Conservation (phyloP, 2,888 invertebrate genomes). For the Hypercompe scribonia region DNA sequence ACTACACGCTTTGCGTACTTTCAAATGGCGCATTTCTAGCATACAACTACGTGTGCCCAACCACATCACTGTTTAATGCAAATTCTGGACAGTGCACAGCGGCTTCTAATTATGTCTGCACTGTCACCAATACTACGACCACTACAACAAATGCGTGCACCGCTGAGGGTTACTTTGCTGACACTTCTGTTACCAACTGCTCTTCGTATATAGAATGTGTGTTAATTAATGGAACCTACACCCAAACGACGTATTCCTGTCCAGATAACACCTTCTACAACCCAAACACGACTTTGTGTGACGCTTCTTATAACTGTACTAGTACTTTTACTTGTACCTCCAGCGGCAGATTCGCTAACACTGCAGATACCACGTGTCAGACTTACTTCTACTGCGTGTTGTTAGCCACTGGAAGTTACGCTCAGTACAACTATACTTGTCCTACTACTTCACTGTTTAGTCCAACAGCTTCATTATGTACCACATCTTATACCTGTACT, state of each 20-base stretch:
- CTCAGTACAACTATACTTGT: constrained; percentile 74
- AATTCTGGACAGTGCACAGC: constrained; percentile 65
- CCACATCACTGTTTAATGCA: constrained; percentile 69
- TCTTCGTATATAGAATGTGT: constrained; percentile 73
- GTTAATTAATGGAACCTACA: constrained; percentile 60
- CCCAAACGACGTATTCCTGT: constrained; percentile 66
- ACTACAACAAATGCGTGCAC: constrained; percentile 62
- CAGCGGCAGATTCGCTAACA: constrained; percentile 75
- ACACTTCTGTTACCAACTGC: constrained; percentile 69
- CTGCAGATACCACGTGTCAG: constrained; percentile 72
- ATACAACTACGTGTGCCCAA: constrained; percentile 48
- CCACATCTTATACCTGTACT: constrained; percentile 51
- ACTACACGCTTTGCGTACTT: constrained; percentile 74
- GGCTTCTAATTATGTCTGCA: constrained; percentile 67
- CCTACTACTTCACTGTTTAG: constrained; percentile 65
- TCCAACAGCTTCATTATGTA: constrained; percentile 57
- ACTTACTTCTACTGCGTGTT: constrained; percentile 74
- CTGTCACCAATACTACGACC: constrained; percentile 46
- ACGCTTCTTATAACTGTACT: constrained; percentile 66
- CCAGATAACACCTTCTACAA: constrained; percentile 68
- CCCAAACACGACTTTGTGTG: constrained; percentile 73
- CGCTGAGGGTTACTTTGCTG: constrained; percentile 67
- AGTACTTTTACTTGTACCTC: constrained; percentile 66
- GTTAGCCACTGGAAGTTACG: constrained; percentile 59
- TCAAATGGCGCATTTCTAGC: constrained; percentile 51